Conservation (phyloP, 2,113 vertebrate genomes). For the Paradoxurus hermaphroditus region DNA sequence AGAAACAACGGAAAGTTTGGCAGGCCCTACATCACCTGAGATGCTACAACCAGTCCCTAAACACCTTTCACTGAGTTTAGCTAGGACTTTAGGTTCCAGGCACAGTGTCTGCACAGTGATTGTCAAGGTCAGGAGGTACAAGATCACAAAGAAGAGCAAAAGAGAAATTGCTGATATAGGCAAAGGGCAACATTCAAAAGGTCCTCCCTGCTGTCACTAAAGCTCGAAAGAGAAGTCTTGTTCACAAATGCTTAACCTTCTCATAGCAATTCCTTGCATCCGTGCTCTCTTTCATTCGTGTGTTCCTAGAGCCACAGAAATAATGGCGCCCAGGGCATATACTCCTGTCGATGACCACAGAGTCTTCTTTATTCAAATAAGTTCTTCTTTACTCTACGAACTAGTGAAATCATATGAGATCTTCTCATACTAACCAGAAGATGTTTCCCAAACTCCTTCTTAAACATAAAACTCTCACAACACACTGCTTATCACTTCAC, state of each 20-base stretch:
- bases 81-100: background rate
- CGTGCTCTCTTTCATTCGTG: background rate
- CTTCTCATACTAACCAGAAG: background rate
- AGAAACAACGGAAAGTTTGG: background rate
- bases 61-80: background rate
- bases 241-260: background rate
- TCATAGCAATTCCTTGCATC: background rate
- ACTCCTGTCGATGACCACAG: background rate
- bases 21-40: background rate
- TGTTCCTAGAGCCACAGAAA: background rate
- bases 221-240: background rate
- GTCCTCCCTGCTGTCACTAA: background rate
- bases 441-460: background rate
- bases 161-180: background rate
- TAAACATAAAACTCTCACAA: background rate
- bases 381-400: background rate
- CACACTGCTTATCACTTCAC: background rate
- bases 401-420: background rate
- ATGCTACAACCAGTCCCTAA: background rate
- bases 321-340: background rate
- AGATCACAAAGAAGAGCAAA: background rate
- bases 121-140: background rate
- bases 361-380: background rate
- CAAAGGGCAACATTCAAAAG: background rate
- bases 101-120: background rate